Evolutionary conservation across 2,888 invertebrate genomes (phyloP).

Genomic region (Euzetes globulus): DNA sequence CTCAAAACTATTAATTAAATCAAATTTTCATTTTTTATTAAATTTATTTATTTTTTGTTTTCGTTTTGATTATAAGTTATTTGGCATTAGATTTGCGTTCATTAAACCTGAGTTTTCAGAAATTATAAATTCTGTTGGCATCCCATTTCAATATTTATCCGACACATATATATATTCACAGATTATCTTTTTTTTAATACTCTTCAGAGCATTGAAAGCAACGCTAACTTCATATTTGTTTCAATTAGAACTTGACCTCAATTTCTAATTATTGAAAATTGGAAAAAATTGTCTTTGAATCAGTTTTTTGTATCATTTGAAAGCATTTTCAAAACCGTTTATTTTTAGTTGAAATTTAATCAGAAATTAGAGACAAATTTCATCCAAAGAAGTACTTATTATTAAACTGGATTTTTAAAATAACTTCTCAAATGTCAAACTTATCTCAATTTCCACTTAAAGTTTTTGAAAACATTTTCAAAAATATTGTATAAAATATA

Average conservation of each 20-base stretch:
- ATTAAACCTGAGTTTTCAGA: no score
- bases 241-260: constrained; percentile 4
- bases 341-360: no score
- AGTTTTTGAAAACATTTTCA: background rate
- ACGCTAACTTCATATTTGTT: background rate
- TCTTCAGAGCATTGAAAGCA: background rate
- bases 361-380: no score
- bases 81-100: no score
- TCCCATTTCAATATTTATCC: background rate
- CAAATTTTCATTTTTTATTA: no score
- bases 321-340: background rate
- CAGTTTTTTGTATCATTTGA: background rate
- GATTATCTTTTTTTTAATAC: background rate
- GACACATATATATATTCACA: background rate
- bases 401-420: no score
- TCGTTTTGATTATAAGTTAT: no score
- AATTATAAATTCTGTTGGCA: background rate
- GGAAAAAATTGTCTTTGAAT: background rate
- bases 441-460: no score
- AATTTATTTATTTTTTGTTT: no score
- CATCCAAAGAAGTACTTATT: no score
- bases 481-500: background rate
- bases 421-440: no score
- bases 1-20: no score
- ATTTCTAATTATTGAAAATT: background rate